Conservation (phyloP, 1,140 invertebrate genomes). For the Drosophila guanche region DNA sequence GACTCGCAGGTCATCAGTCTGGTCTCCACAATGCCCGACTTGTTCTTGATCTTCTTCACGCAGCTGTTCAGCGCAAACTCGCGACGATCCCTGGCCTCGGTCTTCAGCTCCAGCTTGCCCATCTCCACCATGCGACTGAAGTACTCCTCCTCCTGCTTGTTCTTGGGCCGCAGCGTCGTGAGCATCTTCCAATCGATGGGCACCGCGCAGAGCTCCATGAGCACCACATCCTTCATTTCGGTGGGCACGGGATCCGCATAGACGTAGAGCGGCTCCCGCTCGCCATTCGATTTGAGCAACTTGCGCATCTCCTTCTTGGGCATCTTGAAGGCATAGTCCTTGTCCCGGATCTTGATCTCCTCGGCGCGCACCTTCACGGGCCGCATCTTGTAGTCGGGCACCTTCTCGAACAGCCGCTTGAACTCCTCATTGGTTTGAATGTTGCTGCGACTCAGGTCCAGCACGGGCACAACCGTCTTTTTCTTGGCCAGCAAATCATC, state of each 20-base stretch:
- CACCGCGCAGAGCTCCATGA: conserved; percentile 92
- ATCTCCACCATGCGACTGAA: conserved; percentile 93
- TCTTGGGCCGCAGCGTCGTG: conserved; percentile 92
- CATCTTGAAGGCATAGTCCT: conserved; percentile 85
- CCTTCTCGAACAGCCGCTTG: conserved; percentile 90
- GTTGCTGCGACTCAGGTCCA: conserved; percentile 92
- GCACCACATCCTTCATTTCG: conserved; percentile 88
- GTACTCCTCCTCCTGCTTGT: conserved; percentile 93
- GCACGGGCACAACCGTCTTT: conserved; percentile 91
- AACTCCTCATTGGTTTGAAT: conserved; percentile 92
- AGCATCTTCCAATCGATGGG: conserved; percentile 97
- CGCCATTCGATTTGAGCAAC: conserved; percentile 67
- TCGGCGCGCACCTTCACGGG: conserved; percentile 90
- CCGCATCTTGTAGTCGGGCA: conserved; percentile 95
- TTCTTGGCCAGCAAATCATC: conserved; percentile 92
- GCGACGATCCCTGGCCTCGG: conserved; percentile 87
- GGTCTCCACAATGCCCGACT: conserved; percentile 90
- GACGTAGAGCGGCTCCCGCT: conserved; percentile 70
- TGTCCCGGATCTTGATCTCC: conserved; percentile 88
- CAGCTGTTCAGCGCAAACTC: conserved; percentile 86
- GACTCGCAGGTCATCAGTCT: conserved; percentile 89
- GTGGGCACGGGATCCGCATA: conserved; percentile 92
- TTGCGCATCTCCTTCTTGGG: conserved; percentile 78
- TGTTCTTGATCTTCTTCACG: conserved; percentile 90
- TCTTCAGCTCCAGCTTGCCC: conserved; percentile 90